Conservation (phyloP, 2,888 invertebrate species). For the Malthinus seriepunctatus region DNA sequence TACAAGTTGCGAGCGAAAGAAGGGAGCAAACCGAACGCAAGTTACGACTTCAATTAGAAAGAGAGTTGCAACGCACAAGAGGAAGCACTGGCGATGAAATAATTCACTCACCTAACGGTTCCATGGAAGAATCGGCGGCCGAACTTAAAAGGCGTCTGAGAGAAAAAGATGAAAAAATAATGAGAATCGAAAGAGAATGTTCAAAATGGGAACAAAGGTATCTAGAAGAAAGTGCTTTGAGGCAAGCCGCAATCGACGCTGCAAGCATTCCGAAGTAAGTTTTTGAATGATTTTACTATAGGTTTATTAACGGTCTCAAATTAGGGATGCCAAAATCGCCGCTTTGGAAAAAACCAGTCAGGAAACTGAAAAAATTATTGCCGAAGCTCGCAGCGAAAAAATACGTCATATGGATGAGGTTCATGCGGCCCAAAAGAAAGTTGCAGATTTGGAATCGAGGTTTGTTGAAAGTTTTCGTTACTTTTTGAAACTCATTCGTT, state of each 20-base stretch:
- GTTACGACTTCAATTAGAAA: constrained; percentile 81
- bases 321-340: constrained; percentile 81
- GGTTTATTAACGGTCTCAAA: constrained; percentile 14
- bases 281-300: constrained; percentile 15
- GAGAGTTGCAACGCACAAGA: constrained; percentile 71
- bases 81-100: constrained; percentile 39
- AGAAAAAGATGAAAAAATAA: constrained; percentile 72
- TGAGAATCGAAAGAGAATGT: constrained; percentile 77
- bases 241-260: constrained; percentile 82
- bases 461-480: constrained; percentile 47
- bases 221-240: constrained; percentile 76
- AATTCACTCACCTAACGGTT: constrained; percentile 45
- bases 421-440: constrained; percentile 81
- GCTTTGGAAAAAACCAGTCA: constrained; percentile 81
- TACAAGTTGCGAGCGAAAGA: constrained; percentile 83
- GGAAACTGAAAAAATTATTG: constrained; percentile 82
- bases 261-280: constrained; percentile 73
- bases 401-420: constrained; percentile 88
- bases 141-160: constrained; percentile 67
- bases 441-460: constrained; percentile 85
- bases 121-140: constrained; percentile 61
- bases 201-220: constrained; percentile 87
- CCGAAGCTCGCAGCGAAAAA: constrained; percentile 84
- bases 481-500: background rate
- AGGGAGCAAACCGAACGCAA: constrained; percentile 85